Evolutionary conservation across 2,113 vertebrate species (phyloP), one percentile per base, ranked within the genome.

Genomic region (Hoplias malabaricus): DNA sequence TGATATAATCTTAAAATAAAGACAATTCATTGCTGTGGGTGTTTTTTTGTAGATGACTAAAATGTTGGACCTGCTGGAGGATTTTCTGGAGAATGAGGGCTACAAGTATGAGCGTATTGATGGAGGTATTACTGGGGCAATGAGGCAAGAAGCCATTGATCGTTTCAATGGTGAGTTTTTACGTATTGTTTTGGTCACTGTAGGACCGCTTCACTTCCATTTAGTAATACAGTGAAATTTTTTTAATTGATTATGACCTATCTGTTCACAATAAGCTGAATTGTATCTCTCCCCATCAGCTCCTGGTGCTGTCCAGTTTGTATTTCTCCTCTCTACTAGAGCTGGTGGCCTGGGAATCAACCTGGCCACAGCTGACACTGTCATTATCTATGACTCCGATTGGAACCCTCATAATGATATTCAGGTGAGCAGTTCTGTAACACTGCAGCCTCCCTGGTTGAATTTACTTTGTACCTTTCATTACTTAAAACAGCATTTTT

Each of bases 391-490:
- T 29, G 97, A 99, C 85, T 99, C 97, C 0, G 97, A 99, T 89
- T 99, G 97, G 97, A 99, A 99, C 82, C 97, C 97, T 7, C 97
- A 99, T 88, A 99, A 99, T 70, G 97, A 99, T 87, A 98, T 99
- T 79, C 97, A 99, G 95, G 97, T 96, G 43, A 82, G 91, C 4
- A 10, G 4, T 25, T 19, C 9, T 2, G 8, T 4, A 43, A 12
- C 34, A 57, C 12, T 36, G n/a, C 27, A 36, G 31, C 3, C 13
- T 69, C 21, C 1, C 16, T 4, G n/a, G n/a, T n/a, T n/a, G 16
- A 14, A 13, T 38, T 11, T 25, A 40, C n/a, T 36, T n/a, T 21
- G 63, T 16, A 13, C 4, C 8, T 8, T n/a, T 40, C 33, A 34
- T 23, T 56, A 54, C 61, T 36, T 73, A n/a, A n/a, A n/a, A 19